A percentile compares a stretch with the other conserved stretches of the same genome.
Conservation (phyloP, 2,797 vertebrate species). For the Eulemur coronatus region DNA sequence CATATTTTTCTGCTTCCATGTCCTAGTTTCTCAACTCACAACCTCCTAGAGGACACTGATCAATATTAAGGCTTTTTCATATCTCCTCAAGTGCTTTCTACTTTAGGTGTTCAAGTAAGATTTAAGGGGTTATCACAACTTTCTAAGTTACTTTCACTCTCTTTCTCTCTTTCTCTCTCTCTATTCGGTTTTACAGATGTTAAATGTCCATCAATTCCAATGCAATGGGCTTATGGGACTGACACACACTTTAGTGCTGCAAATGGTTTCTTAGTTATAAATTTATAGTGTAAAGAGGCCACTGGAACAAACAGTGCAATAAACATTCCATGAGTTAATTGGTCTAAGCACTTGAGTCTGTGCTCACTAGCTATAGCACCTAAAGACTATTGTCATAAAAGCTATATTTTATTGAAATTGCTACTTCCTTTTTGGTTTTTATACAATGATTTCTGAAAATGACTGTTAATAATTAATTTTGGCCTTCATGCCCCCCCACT, state of each 20-base stretch:
- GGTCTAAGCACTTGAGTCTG: background rate
- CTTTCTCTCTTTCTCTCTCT: too few relatives aligned
- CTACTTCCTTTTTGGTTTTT: background rate
- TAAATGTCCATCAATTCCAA: background rate
- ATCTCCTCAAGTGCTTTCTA: background rate
- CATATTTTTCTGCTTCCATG: background rate
- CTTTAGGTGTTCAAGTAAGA: background rate
- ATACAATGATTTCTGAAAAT: slow-evolving; percentile 7
- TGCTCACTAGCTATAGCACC: background rate
- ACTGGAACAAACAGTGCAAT: background rate
- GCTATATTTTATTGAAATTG: background rate
- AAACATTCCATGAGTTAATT: background rate
- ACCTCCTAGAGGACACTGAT: background rate
- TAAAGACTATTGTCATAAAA: background rate
- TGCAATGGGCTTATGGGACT: background rate
- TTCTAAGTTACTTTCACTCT: background rate
- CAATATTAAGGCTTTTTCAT: background rate
- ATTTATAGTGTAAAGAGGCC: background rate
- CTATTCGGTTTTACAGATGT: background rate
- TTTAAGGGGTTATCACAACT: background rate
- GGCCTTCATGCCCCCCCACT: background rate
- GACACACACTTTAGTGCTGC: background rate
- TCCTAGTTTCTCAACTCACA: background rate
- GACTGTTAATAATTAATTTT: slow-evolving; percentile 39
- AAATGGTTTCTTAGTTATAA: background rate